These are phyloP conservation scores for Uromys caudimaculatus DNA, from an alignment of 2,797 vertebrate species.

Conservation along the genomic window DNA sequence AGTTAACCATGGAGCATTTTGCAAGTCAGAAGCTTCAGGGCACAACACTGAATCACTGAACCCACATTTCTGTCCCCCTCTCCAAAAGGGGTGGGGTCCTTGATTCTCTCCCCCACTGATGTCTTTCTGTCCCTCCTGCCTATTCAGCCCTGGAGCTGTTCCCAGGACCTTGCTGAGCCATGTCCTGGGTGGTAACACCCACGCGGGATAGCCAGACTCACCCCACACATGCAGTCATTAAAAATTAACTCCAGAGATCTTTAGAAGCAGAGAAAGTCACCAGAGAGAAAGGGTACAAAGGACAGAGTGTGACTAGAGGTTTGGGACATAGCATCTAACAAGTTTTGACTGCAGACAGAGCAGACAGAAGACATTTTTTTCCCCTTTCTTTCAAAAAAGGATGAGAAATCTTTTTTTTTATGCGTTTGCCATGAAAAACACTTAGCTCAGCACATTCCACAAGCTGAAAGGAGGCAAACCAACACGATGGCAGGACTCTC, in stretches of 20 bases:
- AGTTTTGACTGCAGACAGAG: constrained; percentile 56
- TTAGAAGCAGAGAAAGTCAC: constrained; percentile 4
- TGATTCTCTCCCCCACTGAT: background rate
- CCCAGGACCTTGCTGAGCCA: background rate
- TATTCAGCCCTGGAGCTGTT: background rate
- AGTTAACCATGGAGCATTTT: background rate
- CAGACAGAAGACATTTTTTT: constrained; percentile 45
- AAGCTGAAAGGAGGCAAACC: background rate
- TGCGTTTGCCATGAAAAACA: constrained; percentile 40
- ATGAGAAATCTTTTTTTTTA: constrained; percentile 64
- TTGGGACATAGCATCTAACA: constrained; percentile 6
- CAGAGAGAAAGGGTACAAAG: constrained; percentile 45
- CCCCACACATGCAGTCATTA: background rate
- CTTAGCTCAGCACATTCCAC: constrained; percentile 70
- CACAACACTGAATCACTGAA: background rate
- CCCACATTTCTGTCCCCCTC: no score
- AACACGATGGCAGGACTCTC: background rate
- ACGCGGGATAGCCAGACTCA: background rate
- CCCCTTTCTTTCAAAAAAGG: constrained; percentile 54
- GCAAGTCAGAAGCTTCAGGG: background rate
- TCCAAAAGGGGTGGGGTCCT: background rate
- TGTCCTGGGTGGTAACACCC: background rate
- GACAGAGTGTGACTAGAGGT: background rate
- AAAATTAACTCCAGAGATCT: constrained; percentile 23
- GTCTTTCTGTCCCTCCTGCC: background rate